These are phyloP conservation scores for Eupeodes latifasciatus DNA, from an alignment of 2,888 invertebrate species.

Conservation along the genomic window DNA sequence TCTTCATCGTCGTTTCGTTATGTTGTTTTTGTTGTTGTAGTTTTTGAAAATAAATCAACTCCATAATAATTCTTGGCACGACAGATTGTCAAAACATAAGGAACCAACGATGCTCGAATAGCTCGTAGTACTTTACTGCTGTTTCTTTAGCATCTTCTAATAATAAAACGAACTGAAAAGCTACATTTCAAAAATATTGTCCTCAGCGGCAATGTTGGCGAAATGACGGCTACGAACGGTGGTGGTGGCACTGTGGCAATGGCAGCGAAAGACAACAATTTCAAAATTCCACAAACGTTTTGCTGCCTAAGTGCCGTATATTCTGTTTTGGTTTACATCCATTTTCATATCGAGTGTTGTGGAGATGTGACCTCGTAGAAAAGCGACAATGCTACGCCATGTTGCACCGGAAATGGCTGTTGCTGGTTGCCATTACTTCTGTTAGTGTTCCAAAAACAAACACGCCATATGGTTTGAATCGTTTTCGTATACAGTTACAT, in stretches of 20 bases:
- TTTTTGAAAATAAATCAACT: conserved; percentile 39
- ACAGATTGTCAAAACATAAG: conserved; percentile 33
- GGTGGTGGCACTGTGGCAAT: too few relatives aligned
- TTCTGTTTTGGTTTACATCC: conserved; percentile 34
- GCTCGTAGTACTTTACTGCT: too few relatives aligned
- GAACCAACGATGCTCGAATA: too few relatives aligned
- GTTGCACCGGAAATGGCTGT: conserved; percentile 34
- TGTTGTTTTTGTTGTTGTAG: neutral
- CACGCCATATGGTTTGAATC: too few relatives aligned
- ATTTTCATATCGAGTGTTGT: conserved; percentile 35
- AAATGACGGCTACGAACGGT: too few relatives aligned
- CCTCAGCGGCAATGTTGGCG: too few relatives aligned
- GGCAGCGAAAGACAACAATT: conserved; percentile 6
- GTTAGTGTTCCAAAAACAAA: neutral
- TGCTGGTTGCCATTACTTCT: conserved; percentile 39
- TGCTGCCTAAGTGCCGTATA: conserved; percentile 46
- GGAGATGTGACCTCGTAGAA: conserved; percentile 28
- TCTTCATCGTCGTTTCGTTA: too few relatives aligned
- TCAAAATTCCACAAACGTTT: conserved; percentile 56
- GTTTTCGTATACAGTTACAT: too few relatives aligned
- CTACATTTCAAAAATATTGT: conserved; percentile 5
- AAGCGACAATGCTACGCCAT: conserved; percentile 30
- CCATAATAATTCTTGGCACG: conserved; percentile 19
- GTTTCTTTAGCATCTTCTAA: too few relatives aligned
- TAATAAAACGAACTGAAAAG: neutral